A percentile compares a stretch with the other conserved stretches of the same genome.
Evolutionary conservation across 2,888 invertebrate species (phyloP).

Genomic region (Eupelmus urozonus): DNA sequence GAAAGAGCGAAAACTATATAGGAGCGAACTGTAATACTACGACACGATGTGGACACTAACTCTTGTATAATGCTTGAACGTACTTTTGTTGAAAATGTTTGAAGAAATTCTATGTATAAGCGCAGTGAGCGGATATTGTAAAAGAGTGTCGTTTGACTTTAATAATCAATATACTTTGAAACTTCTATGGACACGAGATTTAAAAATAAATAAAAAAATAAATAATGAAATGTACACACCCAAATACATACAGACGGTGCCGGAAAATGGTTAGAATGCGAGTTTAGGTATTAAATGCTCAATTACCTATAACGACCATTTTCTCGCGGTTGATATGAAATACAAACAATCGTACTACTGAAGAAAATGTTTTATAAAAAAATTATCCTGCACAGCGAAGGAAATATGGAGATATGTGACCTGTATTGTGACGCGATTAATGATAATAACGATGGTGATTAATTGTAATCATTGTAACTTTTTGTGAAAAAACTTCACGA

Average conservation of each 20-base stretch:
- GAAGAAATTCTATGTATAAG: slow-evolving; percentile 74
- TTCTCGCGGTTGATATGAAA: slow-evolving; percentile 62
- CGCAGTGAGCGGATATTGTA: slow-evolving; percentile 66
- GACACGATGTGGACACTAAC: slow-evolving; percentile 69
- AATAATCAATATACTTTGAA: slow-evolving; percentile 65
- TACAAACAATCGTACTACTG: slow-evolving; percentile 28
- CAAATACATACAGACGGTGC: slow-evolving; percentile 32
- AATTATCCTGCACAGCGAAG: slow-evolving; percentile 21
- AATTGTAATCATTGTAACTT: slow-evolving; percentile 66
- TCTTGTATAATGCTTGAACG: slow-evolving; percentile 73
- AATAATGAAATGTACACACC: slow-evolving; percentile 32
- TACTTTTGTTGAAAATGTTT: slow-evolving; percentile 74
- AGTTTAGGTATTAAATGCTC: slow-evolving; percentile 43
- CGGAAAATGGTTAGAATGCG: slow-evolving; percentile 47
- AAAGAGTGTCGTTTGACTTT: slow-evolving; percentile 70
- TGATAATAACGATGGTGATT: slow-evolving; percentile 62
- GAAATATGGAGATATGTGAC: slow-evolving; percentile 22
- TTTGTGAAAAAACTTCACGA: slow-evolving; percentile 63
- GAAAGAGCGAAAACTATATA: slow-evolving; percentile 60
- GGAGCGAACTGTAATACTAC: slow-evolving; percentile 66
- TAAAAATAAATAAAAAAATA: slow-evolving; percentile 42
- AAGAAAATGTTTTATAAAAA: slow-evolving; percentile 41
- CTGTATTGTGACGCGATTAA: slow-evolving; percentile 42
- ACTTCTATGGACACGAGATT: slow-evolving; percentile 69
- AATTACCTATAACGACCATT: slow-evolving; percentile 58